Evolutionary conservation across 2,888 invertebrate genomes (phyloP).

Genomic region (Nesidiocoris tenuis): DNA sequence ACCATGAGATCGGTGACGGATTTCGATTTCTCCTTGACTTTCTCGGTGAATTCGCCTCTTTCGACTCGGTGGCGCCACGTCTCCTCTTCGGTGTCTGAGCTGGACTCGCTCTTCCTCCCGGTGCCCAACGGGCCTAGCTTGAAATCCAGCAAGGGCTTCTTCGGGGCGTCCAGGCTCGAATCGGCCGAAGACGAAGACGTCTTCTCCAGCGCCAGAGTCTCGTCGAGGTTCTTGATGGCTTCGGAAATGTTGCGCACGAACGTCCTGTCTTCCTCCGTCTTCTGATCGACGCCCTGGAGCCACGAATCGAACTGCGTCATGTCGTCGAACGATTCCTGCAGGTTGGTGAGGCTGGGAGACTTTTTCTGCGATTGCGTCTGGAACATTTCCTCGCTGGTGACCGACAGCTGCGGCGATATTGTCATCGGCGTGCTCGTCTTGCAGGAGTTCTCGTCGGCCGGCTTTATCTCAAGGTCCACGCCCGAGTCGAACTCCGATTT

Average conservation of each 20-base stretch:
- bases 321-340: constrained; percentile 70
- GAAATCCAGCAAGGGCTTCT: constrained; percentile 53
- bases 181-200: constrained; percentile 53
- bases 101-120: constrained; percentile 54
- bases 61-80: constrained; percentile 64
- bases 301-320: constrained; percentile 61
- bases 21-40: constrained; percentile 66
- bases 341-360: constrained; percentile 59
- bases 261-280: constrained; percentile 62
- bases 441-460: constrained; percentile 44
- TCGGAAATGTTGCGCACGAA: constrained; percentile 64
- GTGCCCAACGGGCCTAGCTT: constrained; percentile 53
- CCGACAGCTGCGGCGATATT: constrained; percentile 52
- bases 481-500: constrained; percentile 52
- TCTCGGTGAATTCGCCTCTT: constrained; percentile 59
- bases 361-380: constrained; percentile 49
- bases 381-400: constrained; percentile 51
- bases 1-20: constrained; percentile 69
- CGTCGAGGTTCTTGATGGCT: constrained; percentile 65
- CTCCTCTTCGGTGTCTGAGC: constrained; percentile 65
- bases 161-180: constrained; percentile 61
- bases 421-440: constrained; percentile 47
- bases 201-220: constrained; percentile 63
- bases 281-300: constrained; percentile 62
- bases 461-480: constrained; percentile 50